These are phyloP conservation scores for Melanogrammus aeglefinus DNA, from an alignment of 2,797 vertebrate species.

Conservation along the genomic window DNA sequence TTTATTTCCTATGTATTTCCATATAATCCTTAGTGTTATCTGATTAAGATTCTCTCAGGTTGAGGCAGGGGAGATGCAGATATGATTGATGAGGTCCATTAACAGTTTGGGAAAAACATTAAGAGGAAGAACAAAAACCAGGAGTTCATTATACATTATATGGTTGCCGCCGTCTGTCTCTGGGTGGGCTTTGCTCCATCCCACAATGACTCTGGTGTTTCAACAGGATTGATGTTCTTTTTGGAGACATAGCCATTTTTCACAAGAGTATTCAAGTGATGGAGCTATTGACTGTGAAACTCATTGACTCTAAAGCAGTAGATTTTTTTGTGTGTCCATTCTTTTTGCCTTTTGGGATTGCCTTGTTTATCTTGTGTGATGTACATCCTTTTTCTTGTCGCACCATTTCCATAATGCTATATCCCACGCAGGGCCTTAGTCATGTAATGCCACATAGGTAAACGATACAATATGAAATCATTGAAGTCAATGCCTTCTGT, in stretches of 20 bases:
- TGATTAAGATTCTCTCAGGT: not conserved
- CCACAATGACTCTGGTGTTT: too few relatives aligned
- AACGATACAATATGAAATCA: not conserved
- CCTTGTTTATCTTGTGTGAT: too few relatives aligned
- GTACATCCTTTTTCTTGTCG: not conserved
- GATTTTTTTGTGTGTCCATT: too few relatives aligned
- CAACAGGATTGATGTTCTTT: too few relatives aligned
- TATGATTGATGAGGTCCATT: not conserved
- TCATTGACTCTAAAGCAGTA: too few relatives aligned
- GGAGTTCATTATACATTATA: too few relatives aligned
- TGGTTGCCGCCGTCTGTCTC: too few relatives aligned
- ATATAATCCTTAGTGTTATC: not conserved
- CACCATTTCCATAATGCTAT: not conserved
- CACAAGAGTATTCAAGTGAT: too few relatives aligned
- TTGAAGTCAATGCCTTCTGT: conserved; percentile 10
- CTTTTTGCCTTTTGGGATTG: too few relatives aligned
- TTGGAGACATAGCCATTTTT: too few relatives aligned
- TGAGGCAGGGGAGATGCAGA: not conserved
- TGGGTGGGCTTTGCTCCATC: too few relatives aligned
- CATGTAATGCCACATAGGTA: not conserved
- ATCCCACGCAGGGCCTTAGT: not conserved
- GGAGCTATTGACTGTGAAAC: too few relatives aligned
- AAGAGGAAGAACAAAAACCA: not conserved
- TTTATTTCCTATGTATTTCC: not conserved
- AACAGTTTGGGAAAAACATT: not conserved